Evolutionary conservation across 2,888 invertebrate species (phyloP), one percentile per base, ranked within the genome.

Genomic region (Tetropium fuscum): DNA sequence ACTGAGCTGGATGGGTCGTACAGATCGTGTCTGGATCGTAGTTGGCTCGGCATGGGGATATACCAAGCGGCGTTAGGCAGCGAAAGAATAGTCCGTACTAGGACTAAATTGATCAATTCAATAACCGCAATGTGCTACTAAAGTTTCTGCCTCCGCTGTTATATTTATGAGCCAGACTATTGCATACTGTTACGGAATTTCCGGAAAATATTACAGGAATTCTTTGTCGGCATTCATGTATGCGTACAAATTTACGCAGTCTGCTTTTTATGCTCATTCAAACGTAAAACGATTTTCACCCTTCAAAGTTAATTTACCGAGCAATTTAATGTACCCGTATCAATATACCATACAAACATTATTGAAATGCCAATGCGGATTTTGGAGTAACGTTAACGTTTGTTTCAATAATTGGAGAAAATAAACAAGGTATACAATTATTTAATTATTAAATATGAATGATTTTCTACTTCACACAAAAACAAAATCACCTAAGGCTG

Each of bases 91-190:
- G 78, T 73, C 80, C 79, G 79, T 79, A 78, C 78, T 76, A 79
- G 74, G 78, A 73, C 78, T 77, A 78, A 81, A 81, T 81, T 81
- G 81, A 81, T 81, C 81, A 80, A 81, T 81, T 81, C 81, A 81
- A 81, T 81, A 81, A 81, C 81, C 81, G 71, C 79, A 80, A 80
- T 78, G 80, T 80, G 78, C 75, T 70, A 79, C 73, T 80, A 79
- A 80, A 77, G 75, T 76, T 78, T 75, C 78, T 73, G 78, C 78
- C 77, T 78, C 72, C 75, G 74, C 74, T 75, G 77, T 78, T 79
- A 78, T 77, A 77, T 78, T 79, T 79, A 79, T 77, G 78, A 77
- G 77, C 72, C 63, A 72, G 76, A 73, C 74, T 73, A 76, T 76
- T 74, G 75, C 74, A 70, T 68, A 58, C 63, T 62, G 65, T 64